Conservation (phyloP, 2,113 vertebrate genomes). For the Calcarius ornatus region DNA sequence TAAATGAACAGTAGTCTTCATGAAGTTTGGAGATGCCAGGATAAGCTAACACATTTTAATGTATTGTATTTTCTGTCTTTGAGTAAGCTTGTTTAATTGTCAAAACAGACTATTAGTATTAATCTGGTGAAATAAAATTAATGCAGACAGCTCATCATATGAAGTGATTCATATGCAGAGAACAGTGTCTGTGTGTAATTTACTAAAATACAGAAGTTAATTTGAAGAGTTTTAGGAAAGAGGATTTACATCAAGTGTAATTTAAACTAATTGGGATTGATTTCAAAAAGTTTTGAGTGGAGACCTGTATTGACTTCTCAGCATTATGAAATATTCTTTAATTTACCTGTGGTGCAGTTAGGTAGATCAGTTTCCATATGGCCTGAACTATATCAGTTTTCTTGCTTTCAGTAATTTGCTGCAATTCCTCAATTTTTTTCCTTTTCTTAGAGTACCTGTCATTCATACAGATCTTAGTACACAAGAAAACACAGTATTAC, state of each 20-base stretch:
- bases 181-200: background rate
- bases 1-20: background rate
- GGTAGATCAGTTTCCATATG: background rate
- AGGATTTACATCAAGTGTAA: conserved; percentile 1
- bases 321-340: background rate
- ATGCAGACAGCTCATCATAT: conserved; percentile 42
- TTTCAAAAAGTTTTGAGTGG: conserved; percentile 30
- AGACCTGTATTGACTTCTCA: background rate
- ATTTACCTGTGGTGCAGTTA: background rate
- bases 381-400: background rate
- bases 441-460: background rate
- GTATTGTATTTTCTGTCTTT: background rate
- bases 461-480: background rate
- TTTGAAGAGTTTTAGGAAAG: conserved; percentile 13
- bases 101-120: conserved; percentile 55
- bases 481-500: background rate
- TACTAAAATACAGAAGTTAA: conserved; percentile 28
- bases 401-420: background rate
- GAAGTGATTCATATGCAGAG: conserved; percentile 55
- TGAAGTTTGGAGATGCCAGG: background rate
- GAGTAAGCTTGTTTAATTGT: conserved; percentile 8
- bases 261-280: conserved; percentile 35
- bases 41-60: background rate
- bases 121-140: conserved; percentile 30
- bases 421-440: background rate